A percentile compares a stretch with the other conserved stretches of the same genome.
Conservation (phyloP, 1,140 invertebrate genomes). For the Drosophila bipectinata region DNA sequence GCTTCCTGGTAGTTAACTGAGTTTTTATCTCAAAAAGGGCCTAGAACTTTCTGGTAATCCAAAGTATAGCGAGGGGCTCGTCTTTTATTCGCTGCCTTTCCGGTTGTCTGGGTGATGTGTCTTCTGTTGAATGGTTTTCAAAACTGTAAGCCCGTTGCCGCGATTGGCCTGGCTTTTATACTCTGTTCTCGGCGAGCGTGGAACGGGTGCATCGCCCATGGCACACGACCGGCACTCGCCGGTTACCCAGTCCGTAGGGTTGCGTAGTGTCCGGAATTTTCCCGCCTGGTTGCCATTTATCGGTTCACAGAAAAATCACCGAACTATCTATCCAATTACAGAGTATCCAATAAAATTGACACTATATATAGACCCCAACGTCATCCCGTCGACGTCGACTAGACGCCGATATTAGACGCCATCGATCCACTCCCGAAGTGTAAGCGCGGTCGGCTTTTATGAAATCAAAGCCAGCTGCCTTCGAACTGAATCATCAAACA, state of each 20-base stretch:
- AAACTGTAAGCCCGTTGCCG: constrained; percentile 27
- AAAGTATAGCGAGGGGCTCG: constrained; percentile 1
- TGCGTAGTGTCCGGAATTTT: constrained; percentile 49
- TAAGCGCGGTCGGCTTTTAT: constrained; percentile 19
- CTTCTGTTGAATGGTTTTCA: constrained; percentile 23
- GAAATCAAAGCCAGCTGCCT: constrained; percentile 29
- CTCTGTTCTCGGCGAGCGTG: constrained; percentile 45
- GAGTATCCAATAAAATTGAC: constrained; percentile 29
- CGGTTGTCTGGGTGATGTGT: constrained; percentile 6
- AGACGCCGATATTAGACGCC: constrained; percentile 9
- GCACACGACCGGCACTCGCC: constrained; percentile 40
- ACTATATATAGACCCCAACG: constrained; percentile 55
- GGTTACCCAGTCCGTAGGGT: not conserved
- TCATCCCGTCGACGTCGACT: constrained; percentile 27
- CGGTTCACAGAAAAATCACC: constrained; percentile 57
- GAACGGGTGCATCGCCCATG: constrained; percentile 32
- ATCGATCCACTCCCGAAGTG: constrained; percentile 32
- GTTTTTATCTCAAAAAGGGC: not conserved
- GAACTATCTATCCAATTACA: constrained; percentile 22
- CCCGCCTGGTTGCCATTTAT: constrained; percentile 47
- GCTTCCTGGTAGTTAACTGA: not conserved
- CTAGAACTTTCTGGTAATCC: not conserved
- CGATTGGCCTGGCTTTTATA: constrained; percentile 55
- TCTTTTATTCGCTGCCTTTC: constrained; percentile 1
- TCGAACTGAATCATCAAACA: constrained; percentile 26